Evolutionary conservation across 2,113 vertebrate species (phyloP), one percentile per base, ranked within the genome.

Genomic region (Dasyurus viverrinus): DNA sequence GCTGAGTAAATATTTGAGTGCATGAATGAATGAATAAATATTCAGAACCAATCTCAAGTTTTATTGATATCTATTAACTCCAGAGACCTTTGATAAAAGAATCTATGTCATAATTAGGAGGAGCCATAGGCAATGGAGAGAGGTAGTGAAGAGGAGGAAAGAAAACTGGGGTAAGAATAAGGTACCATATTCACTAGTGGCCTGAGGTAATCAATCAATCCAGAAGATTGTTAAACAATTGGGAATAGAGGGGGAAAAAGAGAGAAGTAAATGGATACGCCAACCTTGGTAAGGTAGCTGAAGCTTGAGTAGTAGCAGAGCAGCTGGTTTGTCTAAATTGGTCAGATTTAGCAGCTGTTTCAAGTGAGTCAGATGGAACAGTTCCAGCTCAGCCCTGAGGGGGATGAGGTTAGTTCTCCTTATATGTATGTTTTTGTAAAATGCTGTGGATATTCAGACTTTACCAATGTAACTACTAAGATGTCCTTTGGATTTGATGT

Each of bases 251-350:
- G 68, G n/a, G 22, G 42, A 84, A n/a, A n/a, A 36, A 23, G 68
- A n/a, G n/a, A 84, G 36, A 84, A 42, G 19, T 84, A 84, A 84
- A 84, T 84, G n/a, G 68, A 42, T 84, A 84, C 19, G 42, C 36
- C 68, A 84, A n/a, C 2, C n/a, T 84, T 84, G 68, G n/a, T 84
- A 84, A 84, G 68, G 19, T 84, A n/a, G n/a, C 36, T 84, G 60
- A n/a, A 42, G 68, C n/a, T 22, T 42, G 68, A 84, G 68, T 84
- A 84, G 68, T 7, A 42, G n/a, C 68, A 84, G 68, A 84, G 68
- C 68, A 84, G 68, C 68, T 84, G 68, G 68, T 84, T 84, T 84
- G 68, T 84, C 68, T 84, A 84, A 84, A 84, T 84, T 84, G 68
- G 68, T 84, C 68, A 42, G 68, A 84, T 84, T 84, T 84, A n/a